Evolutionary conservation across 2,888 invertebrate genomes (phyloP).

Genomic region (Drosophila falleni): DNA sequence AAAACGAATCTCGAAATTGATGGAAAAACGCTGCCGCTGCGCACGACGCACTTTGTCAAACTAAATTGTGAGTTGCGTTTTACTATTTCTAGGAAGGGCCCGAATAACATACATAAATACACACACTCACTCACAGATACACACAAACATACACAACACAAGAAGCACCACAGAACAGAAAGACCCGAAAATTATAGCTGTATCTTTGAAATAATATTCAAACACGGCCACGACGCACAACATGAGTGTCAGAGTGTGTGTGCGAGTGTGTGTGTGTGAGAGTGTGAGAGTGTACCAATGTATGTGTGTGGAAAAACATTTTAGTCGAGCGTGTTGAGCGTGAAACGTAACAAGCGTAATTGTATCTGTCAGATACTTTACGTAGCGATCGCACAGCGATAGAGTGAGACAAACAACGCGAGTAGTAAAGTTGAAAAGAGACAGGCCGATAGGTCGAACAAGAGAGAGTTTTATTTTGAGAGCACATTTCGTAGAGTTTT

Average conservation of each 20-base stretch:
- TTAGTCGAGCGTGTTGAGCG: constrained; percentile 48
- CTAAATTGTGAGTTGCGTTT: constrained; percentile 80
- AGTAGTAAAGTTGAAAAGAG: neutral
- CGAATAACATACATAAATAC: constrained; percentile 30
- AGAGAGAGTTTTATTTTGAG: constrained; percentile 7
- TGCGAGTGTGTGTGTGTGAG: constrained; percentile 29
- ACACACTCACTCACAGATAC: constrained; percentile 9
- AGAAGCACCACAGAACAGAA: constrained; percentile 19
- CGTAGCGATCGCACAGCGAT: constrained; percentile 55
- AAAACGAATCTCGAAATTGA: constrained; percentile 19
- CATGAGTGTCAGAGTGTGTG: constrained; percentile 13
- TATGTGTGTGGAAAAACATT: constrained; percentile 61
- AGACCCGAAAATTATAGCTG: constrained; percentile 61
- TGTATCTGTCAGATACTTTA: constrained; percentile 69
- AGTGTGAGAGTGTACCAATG: constrained; percentile 3
- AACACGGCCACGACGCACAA: constrained; percentile 46
- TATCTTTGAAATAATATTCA: constrained; percentile 67
- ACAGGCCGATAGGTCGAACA: constrained; percentile 8
- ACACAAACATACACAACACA: neutral
- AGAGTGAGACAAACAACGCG: constrained; percentile 6
- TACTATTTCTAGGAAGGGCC: constrained; percentile 81
- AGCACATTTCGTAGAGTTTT: constrained; percentile 1
- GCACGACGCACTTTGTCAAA: constrained; percentile 82
- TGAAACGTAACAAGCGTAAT: constrained; percentile 45
- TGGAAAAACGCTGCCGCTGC: constrained; percentile 77